Conservation (phyloP, 2,797 vertebrate genomes). For the Toxotes lorentzi region DNA sequence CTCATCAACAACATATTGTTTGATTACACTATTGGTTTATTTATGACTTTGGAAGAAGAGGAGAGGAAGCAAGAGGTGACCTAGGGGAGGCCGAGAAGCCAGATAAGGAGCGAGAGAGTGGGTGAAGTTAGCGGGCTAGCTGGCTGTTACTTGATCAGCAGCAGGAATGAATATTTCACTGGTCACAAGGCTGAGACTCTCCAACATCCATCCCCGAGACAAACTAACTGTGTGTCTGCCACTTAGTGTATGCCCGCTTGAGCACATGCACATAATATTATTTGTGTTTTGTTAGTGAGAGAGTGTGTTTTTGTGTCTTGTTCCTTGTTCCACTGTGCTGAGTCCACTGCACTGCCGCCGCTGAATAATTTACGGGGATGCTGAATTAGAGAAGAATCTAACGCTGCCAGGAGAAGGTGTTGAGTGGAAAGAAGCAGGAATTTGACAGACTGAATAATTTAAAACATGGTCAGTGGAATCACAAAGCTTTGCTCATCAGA, state of each 20-base stretch:
- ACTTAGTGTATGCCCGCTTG: conserved; percentile 9
- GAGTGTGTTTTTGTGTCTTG: conserved; percentile 8
- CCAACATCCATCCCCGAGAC: conserved; percentile 27
- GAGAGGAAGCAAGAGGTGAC: conserved; percentile 41
- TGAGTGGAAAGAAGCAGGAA: conserved; percentile 35
- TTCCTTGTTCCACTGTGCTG: background rate
- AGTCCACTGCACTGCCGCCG: conserved; percentile 3
- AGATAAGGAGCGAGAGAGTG: conserved; percentile 40
- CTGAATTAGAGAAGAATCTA: conserved; percentile 39
- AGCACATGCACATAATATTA: background rate
- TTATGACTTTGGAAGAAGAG: conserved; percentile 40
- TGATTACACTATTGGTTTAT: conserved; percentile 47
- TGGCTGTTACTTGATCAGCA: conserved; percentile 75
- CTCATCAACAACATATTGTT: conserved; percentile 27
- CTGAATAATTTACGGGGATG: conserved; percentile 74
- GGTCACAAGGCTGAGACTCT: conserved; percentile 55
- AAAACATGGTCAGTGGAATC: conserved; percentile 13
- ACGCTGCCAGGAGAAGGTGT: conserved; percentile 43
- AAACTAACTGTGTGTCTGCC: conserved; percentile 14
- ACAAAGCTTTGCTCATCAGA: background rate
- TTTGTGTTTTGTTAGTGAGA: conserved; percentile 14
- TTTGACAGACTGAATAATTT: conserved; percentile 39
- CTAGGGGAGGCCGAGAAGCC: conserved; percentile 16
- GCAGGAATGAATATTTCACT: conserved; percentile 83
- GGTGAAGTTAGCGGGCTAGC: conserved; percentile 43